phyloP scores from a whole-genome alignment of 2,888 invertebrate species.

The Abscondita cerata region DNA sequence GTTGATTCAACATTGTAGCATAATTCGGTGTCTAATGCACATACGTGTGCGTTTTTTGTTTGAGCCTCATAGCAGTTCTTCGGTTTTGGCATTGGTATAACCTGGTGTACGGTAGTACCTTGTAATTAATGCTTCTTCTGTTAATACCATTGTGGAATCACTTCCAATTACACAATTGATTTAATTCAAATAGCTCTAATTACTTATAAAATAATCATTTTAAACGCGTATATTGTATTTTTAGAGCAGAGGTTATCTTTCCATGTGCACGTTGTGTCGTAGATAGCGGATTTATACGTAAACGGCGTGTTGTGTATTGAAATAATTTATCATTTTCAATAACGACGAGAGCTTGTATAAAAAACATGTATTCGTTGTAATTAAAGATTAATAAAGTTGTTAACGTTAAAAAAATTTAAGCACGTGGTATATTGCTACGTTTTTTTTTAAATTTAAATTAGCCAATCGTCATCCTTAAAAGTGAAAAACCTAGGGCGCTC shows the following conservation, averaged over 20 bases:
- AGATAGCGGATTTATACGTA: conserved; percentile 24
- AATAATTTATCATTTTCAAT: background rate
- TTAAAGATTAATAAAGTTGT: too few species aligned
- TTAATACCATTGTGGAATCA: conserved; percentile 11
- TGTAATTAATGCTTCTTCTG: conserved; percentile 40
- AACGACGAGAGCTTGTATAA: background rate
- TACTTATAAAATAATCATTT: conserved; percentile 13
- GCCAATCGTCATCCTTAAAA: too few species aligned
- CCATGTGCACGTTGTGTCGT: conserved; percentile 16
- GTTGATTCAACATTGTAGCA: conserved; percentile 81
- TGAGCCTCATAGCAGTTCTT: conserved; percentile 66
- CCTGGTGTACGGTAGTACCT: conserved; percentile 72
- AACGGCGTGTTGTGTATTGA: background rate
- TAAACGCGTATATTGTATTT: conserved; percentile 6
- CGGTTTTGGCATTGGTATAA: conserved; percentile 66
- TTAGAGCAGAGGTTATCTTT: conserved; percentile 26
- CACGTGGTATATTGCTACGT: too few species aligned
- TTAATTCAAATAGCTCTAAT: background rate
- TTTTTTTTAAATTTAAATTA: too few species aligned
- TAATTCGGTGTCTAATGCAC: conserved; percentile 70
- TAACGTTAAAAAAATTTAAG: too few species aligned
- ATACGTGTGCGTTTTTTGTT: conserved; percentile 60
- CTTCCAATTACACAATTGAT: background rate
- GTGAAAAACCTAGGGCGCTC: too few species aligned
- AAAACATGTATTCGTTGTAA: too few species aligned